These are phyloP conservation scores for Heteromurus nitidus DNA, from an alignment of 2,888 invertebrate genomes.

Conservation along the genomic window DNA sequence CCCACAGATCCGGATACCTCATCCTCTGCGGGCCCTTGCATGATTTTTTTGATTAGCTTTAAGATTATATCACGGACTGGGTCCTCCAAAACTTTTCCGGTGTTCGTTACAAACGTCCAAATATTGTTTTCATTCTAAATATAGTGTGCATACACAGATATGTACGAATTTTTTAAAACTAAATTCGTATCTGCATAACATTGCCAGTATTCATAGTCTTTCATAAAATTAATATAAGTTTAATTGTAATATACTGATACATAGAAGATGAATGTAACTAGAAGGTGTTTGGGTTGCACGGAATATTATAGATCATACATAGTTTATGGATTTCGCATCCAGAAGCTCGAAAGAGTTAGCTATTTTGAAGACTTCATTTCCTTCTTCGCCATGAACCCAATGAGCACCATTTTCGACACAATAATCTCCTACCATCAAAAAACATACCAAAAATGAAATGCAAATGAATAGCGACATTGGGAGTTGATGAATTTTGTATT, in stretches of 20 bases:
- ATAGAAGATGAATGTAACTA: not conserved
- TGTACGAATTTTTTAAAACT: not conserved
- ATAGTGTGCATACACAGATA: not conserved
- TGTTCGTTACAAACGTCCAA: slow-evolving; percentile 57
- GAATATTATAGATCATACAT: not conserved
- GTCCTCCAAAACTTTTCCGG: slow-evolving; percentile 44
- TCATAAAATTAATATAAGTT: too few relatives aligned
- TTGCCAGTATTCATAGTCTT: not conserved
- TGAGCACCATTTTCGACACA: slow-evolving; percentile 91
- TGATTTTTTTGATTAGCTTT: slow-evolving; percentile 17
- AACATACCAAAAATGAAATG: not conserved
- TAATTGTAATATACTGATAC: not conserved
- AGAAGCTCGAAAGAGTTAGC: slow-evolving; percentile 79
- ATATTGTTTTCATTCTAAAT: not conserved
- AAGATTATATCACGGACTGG: slow-evolving; percentile 12
- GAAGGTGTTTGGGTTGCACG: not conserved
- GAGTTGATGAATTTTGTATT: not conserved
- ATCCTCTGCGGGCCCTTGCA: slow-evolving; percentile 51
- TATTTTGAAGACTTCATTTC: slow-evolving; percentile 91
- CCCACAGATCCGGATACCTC: slow-evolving; percentile 44
- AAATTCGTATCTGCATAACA: too few relatives aligned
- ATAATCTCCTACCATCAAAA: slow-evolving; percentile 75
- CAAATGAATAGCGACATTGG: not conserved
- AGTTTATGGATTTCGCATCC: slow-evolving; percentile 6
- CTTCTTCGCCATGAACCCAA: slow-evolving; percentile 94